Percentiles rank a stretch among this genome's conserved stretches.
These are phyloP conservation scores for Euzophera pinguis DNA, from an alignment of 2,888 invertebrate genomes.

Conservation along the genomic window DNA sequence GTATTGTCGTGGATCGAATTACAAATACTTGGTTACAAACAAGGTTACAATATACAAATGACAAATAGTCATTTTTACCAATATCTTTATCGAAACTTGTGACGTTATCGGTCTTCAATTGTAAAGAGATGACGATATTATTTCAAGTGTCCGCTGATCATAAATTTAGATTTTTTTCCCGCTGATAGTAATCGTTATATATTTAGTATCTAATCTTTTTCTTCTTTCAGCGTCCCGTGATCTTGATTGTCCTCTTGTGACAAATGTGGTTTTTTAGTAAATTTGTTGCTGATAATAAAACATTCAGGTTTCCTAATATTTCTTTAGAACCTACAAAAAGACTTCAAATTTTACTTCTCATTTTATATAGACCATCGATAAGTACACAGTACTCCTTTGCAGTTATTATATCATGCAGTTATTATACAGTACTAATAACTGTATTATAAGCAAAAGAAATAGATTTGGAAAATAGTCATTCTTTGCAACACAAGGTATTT, in stretches of 20 bases:
- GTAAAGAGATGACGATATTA: neutral
- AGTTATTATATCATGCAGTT: no score
- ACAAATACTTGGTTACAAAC: slow-evolving; percentile 29
- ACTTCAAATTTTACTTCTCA: no score
- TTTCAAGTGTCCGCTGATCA: neutral
- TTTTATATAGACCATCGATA: no score
- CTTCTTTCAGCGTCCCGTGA: neutral
- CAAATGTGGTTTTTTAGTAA: neutral
- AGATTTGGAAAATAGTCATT: no score
- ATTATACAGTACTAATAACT: no score
- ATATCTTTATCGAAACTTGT: neutral
- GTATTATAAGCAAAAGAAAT: no score
- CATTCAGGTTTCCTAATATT: no score
- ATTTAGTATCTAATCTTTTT: neutral
- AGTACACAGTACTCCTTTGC: no score
- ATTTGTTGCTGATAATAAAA: neutral
- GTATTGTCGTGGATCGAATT: slow-evolving; percentile 53
- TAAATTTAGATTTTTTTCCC: no score
- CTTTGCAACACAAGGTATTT: no score
- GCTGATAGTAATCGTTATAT: neutral
- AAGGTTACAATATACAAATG: neutral
- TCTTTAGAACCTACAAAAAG: no score
- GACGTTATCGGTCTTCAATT: neutral
- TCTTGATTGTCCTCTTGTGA: neutral
- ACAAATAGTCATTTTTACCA: neutral